Percentiles rank a stretch among this genome's conserved stretches.
phyloP scores from a whole-genome alignment of 2,797 vertebrate species.

The Oryzias dopingdopingensis region DNA sequence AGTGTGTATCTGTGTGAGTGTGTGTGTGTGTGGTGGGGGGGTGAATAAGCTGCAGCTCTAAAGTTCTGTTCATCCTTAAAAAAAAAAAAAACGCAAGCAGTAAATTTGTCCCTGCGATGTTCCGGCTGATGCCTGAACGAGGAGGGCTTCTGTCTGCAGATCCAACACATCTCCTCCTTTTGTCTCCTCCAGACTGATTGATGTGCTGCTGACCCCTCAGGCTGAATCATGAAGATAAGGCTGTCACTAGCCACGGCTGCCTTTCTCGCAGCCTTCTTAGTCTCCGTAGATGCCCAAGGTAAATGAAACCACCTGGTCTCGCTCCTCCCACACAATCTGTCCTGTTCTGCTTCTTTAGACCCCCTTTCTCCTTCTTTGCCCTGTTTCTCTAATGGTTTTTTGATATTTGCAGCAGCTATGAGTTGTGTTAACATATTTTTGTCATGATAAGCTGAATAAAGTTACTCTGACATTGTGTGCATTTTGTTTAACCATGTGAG shows the following conservation, averaged over 20 bases:
- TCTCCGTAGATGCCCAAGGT: slow-evolving; percentile 94
- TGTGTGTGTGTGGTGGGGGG: not conserved
- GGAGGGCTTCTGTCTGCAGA: not conserved
- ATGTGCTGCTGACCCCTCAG: slow-evolving; percentile 85
- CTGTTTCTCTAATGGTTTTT: slow-evolving; percentile 19
- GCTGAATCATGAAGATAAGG: slow-evolving; percentile 88
- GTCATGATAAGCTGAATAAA: slow-evolving; percentile 66
- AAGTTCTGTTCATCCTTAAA: no score
- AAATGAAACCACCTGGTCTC: slow-evolving; percentile 65
- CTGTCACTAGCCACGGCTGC: slow-evolving; percentile 83
- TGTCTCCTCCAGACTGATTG: slow-evolving; percentile 83
- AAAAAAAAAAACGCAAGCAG: no score
- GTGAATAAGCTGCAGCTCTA: slow-evolving; percentile 10
- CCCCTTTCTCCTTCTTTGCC: slow-evolving; percentile 35
- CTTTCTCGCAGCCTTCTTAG: slow-evolving; percentile 85
- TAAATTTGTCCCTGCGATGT: no score
- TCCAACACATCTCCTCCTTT: slow-evolving; percentile 28
- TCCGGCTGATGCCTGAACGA: no score
- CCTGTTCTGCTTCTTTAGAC: slow-evolving; percentile 37
- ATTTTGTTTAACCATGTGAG: slow-evolving; percentile 46
- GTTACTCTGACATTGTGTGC: slow-evolving; percentile 49
- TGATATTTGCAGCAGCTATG: slow-evolving; percentile 23
- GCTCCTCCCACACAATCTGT: slow-evolving; percentile 31
- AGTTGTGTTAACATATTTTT: slow-evolving; percentile 36
- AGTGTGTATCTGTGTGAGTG: no score